Evolutionary conservation across 2,113 vertebrate genomes (phyloP).

Genomic region (Lynx canadensis): DNA sequence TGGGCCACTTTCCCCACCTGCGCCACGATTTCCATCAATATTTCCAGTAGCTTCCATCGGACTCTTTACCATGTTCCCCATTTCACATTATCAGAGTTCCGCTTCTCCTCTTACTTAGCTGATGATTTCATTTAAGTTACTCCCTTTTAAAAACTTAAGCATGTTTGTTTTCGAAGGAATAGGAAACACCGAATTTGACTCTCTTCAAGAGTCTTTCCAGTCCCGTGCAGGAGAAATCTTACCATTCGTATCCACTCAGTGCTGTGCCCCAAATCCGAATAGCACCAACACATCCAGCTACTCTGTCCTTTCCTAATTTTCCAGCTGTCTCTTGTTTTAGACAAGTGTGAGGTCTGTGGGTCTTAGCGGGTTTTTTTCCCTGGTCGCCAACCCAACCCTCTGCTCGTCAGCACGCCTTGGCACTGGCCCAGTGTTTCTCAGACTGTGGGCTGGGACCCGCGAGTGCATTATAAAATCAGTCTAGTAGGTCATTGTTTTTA

Average conservation of each 20-base stretch:
- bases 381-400: not conserved
- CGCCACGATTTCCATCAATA: not conserved
- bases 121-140: not conserved
- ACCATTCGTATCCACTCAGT: accelerated
- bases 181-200: not conserved
- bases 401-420: not conserved
- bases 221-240: not conserved
- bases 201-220: not conserved
- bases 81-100: not conserved
- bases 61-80: accelerated
- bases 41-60: not conserved
- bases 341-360: not conserved
- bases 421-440: not conserved
- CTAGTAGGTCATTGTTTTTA: too few species aligned
- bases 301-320: not conserved
- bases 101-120: accelerated
- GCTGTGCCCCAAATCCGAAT: not conserved
- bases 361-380: not conserved
- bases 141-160: not conserved
- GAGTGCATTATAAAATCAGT: not conserved
- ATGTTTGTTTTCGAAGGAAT: not conserved
- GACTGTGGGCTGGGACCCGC: not conserved
- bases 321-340: not conserved
- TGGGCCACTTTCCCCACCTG: not conserved
- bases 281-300: accelerated